Evolutionary conservation across 2,797 vertebrate species (phyloP).

Genomic region (Urophycis tenuis): DNA sequence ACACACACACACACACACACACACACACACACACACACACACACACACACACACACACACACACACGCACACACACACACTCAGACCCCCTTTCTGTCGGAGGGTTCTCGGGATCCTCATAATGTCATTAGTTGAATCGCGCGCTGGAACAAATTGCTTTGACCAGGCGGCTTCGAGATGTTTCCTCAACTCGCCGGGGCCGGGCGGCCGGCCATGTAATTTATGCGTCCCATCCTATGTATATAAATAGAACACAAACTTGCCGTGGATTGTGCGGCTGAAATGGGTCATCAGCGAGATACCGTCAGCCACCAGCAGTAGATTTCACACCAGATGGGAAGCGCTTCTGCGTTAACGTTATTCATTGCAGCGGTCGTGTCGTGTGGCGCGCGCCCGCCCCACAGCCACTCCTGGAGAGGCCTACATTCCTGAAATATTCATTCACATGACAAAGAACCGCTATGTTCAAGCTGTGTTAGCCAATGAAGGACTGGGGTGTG

Average conservation of each 20-base stretch:
- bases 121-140: background rate
- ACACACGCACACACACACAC: background rate
- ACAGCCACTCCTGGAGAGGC: background rate
- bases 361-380: background rate
- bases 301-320: conserved; percentile 27
- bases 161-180: background rate
- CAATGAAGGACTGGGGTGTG: conserved; percentile 5
- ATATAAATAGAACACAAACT: conserved; percentile 51
- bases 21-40: no score
- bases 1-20: no score
- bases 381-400: background rate
- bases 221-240: conserved; percentile 39
- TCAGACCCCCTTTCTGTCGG: background rate
- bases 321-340: conserved; percentile 15
- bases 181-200: background rate
- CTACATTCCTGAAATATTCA: background rate
- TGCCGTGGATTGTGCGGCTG: conserved; percentile 46
- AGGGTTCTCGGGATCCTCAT: background rate
- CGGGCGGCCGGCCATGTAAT: conserved; percentile 27
- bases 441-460: conserved; percentile 18
- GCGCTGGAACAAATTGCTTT: background rate
- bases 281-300: conserved; percentile 56
- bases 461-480: conserved; percentile 19
- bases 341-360: background rate
- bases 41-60: background rate